These are phyloP conservation scores for Melanotus villosus DNA, from an alignment of 2,888 invertebrate species.

Conservation along the genomic window DNA sequence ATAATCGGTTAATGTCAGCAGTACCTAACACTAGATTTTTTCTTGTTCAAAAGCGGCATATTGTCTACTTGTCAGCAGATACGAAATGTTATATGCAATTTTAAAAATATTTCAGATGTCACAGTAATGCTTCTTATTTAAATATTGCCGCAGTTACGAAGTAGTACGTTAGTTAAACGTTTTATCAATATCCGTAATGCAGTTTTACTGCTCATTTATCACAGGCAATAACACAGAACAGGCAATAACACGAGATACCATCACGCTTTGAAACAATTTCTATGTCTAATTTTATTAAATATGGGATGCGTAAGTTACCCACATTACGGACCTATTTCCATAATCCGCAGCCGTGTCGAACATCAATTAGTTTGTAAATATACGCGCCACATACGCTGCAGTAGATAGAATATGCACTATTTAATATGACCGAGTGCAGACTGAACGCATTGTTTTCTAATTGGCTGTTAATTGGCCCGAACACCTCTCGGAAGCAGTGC, in stretches of 20 bases:
- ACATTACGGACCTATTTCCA: conserved; percentile 25
- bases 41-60: too few relatives aligned
- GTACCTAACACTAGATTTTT: too few relatives aligned
- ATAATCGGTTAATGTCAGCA: too few relatives aligned
- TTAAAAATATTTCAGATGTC: too few relatives aligned
- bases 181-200: conserved; percentile 10
- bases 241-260: background rate
- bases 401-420: conserved; percentile 53
- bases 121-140: too few relatives aligned
- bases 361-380: conserved; percentile 41
- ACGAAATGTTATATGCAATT: too few relatives aligned
- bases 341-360: conserved; percentile 36
- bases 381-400: conserved; percentile 37
- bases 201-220: conserved; percentile 16
- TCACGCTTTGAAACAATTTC: conserved; percentile 4
- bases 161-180: too few relatives aligned
- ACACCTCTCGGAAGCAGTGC: conserved; percentile 55
- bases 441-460: conserved; percentile 57
- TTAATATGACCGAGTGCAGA: conserved; percentile 52
- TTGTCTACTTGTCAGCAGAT: too few relatives aligned
- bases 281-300: conserved; percentile 16
- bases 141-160: too few relatives aligned
- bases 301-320: conserved; percentile 23
- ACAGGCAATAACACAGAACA: conserved; percentile 1
- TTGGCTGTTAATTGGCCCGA: conserved; percentile 57